Percentiles rank a stretch among this genome's conserved stretches.
phyloP scores from a whole-genome alignment of 1,140 invertebrate species.

The Temnothorax longispinosus region DNA sequence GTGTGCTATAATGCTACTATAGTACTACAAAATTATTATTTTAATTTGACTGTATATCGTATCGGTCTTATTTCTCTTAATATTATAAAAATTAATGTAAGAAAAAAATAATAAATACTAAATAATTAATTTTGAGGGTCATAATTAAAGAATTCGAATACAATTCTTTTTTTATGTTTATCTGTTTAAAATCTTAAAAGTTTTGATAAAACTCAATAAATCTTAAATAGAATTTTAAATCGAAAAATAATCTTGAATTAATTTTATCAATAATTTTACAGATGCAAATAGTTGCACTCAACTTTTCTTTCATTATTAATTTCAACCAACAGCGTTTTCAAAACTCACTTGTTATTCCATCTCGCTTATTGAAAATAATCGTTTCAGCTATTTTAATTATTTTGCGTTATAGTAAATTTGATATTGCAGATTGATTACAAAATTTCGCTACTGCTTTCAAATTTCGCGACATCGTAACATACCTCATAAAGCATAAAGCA shows the following conservation, averaged over 20 bases:
- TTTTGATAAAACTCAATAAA: not conserved
- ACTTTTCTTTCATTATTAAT: not conserved
- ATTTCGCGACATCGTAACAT: not conserved
- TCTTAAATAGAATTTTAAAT: not conserved
- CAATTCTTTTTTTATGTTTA: not conserved
- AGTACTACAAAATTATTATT: too few relatives aligned
- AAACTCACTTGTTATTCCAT: not conserved
- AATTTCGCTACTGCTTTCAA: not conserved
- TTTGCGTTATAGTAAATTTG: not conserved
- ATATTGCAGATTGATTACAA: slow-evolving; percentile 3
- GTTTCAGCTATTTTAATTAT: slow-evolving; percentile 21
- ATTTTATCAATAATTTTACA: not conserved
- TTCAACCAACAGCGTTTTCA: not conserved
- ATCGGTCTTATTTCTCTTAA: not conserved
- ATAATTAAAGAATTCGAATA: not conserved
- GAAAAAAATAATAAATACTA: not conserved
- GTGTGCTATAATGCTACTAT: too few relatives aligned
- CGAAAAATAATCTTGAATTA: not conserved
- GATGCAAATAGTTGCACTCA: not conserved
- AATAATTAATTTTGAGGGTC: not conserved
- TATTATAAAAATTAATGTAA: not conserved
- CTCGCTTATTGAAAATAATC: not conserved
- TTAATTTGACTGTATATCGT: too few relatives aligned
- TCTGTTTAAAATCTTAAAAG: not conserved
- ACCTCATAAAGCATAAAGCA: not conserved